A percentile compares a stretch with the other conserved stretches of the same genome.
phyloP scores from a whole-genome alignment of 1,140 invertebrate species.

The Thaumetopoea pityocampa region DNA sequence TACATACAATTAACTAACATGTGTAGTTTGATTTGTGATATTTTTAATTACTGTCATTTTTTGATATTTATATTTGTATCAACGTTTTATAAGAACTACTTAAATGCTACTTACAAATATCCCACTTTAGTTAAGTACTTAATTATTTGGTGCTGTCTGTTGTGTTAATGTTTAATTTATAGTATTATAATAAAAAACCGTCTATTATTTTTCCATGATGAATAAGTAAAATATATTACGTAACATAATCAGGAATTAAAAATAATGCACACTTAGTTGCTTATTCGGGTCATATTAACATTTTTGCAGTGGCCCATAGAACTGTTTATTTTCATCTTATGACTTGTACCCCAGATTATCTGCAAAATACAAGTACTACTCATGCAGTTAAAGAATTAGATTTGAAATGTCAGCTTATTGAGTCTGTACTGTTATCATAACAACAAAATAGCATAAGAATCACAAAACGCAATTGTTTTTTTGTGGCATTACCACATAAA shows the following conservation, averaged over 20 bases:
- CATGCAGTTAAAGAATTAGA: no score
- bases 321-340: no score
- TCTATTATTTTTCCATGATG: slow-evolving; percentile 11
- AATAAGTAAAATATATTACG: not conserved
- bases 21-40: slow-evolving; percentile 19
- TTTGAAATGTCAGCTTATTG: no score
- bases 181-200: slow-evolving; percentile 9
- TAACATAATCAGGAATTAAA: not conserved
- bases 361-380: no score
- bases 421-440: no score
- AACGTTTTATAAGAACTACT: slow-evolving; percentile 8
- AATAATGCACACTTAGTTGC: not conserved
- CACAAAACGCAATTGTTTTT: no score
- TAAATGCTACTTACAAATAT: slow-evolving; percentile 8
- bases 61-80: slow-evolving; percentile 3
- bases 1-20: slow-evolving; percentile 33
- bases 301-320: no score
- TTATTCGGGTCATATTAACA: no score
- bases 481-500: no score
- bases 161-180: slow-evolving; percentile 12
- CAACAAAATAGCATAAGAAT: no score
- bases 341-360: no score
- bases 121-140: slow-evolving; percentile 8
- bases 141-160: slow-evolving; percentile 22
- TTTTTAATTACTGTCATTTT: slow-evolving; percentile 23